Conservation (phyloP, 2,113 vertebrate genomes). For the Sylvia atricapilla region DNA sequence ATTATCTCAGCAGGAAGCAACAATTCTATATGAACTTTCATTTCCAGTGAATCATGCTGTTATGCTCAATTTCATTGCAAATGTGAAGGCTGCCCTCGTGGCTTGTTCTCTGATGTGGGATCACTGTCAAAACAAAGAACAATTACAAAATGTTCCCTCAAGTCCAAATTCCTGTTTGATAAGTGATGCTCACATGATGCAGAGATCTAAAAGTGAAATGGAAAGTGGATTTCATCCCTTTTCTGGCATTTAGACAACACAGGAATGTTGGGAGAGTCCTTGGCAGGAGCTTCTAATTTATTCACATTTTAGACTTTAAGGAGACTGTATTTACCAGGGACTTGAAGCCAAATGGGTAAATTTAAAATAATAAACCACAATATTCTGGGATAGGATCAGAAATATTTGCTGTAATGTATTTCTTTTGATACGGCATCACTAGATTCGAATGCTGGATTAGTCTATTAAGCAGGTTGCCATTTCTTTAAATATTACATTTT, state of each 20-base stretch:
- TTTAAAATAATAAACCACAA: not conserved
- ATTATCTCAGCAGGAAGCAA: constrained; percentile 33
- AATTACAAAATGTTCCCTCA: constrained; percentile 10
- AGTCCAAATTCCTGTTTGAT: not conserved
- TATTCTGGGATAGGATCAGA: not conserved
- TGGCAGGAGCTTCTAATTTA: not conserved
- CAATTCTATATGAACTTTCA: not conserved
- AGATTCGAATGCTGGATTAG: not conserved
- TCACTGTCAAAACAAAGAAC: constrained; percentile 23
- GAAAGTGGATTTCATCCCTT: not conserved
- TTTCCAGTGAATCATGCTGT: constrained; percentile 36
- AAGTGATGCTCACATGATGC: not conserved
- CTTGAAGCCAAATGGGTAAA: not conserved
- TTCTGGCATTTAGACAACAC: not conserved
- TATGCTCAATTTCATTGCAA: not conserved
- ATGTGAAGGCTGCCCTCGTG: not conserved
- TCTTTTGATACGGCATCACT: not conserved
- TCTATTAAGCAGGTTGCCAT: not conserved
- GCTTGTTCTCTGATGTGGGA: not conserved
- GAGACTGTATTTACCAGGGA: not conserved
- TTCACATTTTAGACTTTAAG: not conserved
- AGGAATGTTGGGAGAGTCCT: not conserved
- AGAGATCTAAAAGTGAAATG: not conserved
- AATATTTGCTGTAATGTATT: not conserved
- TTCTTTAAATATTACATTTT: not conserved